phyloP scores from a whole-genome alignment of 2,888 invertebrate species.

The Platycheirus rosarum region DNA sequence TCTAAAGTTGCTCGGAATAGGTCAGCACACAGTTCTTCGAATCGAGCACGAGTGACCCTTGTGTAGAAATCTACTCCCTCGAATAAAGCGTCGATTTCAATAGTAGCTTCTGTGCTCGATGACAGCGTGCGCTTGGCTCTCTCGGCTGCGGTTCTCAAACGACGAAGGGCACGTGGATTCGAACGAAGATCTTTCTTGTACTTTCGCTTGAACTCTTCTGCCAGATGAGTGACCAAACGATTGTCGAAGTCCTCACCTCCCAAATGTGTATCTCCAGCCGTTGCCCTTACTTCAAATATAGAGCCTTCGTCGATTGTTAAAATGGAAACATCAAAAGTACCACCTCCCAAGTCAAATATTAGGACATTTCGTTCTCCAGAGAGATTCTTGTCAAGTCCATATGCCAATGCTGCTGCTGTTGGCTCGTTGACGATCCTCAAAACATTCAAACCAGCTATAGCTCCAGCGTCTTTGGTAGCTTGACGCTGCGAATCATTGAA shows the following conservation, averaged over 20 bases:
- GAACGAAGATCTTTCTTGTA: slow-evolving; percentile 87
- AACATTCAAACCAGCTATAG: slow-evolving; percentile 94
- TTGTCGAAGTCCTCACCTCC: slow-evolving; percentile 97
- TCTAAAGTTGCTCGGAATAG: slow-evolving; percentile 88
- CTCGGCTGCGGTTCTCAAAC: slow-evolving; percentile 90
- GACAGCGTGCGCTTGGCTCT: slow-evolving; percentile 91
- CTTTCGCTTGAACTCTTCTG: slow-evolving; percentile 93
- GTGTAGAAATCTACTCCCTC: slow-evolving; percentile 90
- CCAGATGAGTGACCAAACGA: slow-evolving; percentile 92
- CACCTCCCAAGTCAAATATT: slow-evolving; percentile 87
- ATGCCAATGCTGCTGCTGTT: slow-evolving; percentile 95
- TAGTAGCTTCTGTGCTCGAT: slow-evolving; percentile 89
- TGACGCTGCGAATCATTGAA: slow-evolving; percentile 95
- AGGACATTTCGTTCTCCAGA: slow-evolving; percentile 91
- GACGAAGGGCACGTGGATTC: slow-evolving; percentile 87
- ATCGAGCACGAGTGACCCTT: slow-evolving; percentile 88
- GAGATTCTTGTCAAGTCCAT: slow-evolving; percentile 93
- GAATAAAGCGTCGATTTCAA: slow-evolving; percentile 89
- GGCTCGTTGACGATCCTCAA: slow-evolving; percentile 96
- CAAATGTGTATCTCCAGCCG: slow-evolving; percentile 96
- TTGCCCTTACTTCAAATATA: slow-evolving; percentile 86
- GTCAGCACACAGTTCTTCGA: slow-evolving; percentile 89
- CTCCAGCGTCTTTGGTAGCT: slow-evolving; percentile 96
- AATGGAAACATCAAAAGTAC: slow-evolving; percentile 97
- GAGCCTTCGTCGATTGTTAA: slow-evolving; percentile 89